Base-by-base conservation (phyloP, 2,113 vertebrate genomes). In the Orientallactaga bullata region DNA sequence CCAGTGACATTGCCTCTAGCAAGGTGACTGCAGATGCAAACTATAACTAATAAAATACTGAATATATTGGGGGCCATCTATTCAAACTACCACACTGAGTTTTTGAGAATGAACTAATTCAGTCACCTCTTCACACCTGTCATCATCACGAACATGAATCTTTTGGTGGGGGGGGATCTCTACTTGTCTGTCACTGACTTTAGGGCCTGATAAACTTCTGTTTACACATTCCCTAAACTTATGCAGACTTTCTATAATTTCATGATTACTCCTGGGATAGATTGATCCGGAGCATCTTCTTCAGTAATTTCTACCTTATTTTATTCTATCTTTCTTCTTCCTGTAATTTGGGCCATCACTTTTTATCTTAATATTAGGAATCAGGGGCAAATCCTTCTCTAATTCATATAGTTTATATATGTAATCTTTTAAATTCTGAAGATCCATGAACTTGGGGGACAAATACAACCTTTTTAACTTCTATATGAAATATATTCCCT, bases 281-380 rank as follows among this genome's bases (percentile, higher is more conserved):
- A 74, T 3, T 58, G 66, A 76, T 32, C 30, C 21, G 58, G 55
- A 55, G 55, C 55, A 16, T 55, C 3, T 73, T 17, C 2, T 32
- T 76, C n/a, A 32, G 13, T 66, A 86, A 47, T 6, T 51, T 72
- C 90, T 20, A n/a, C 12, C 60, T 93, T 69, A 13, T 55, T 55
- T 55, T 55, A 55, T 55, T 85, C 5, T n/a, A 39, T 77, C 32
- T 88, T 90, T 71, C 13, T 63, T 79, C 35, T 91, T 18, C 7
- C 55, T 55, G 10, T 71, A 66, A 5, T 66, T 85, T 37, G 24
- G 60, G 9, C 71, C 21, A 32, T 87, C 16, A 72, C 71, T 21
- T 88, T 95, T 78, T 87, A 86, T 72, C 69, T 77, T 68, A 55
- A 35, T 12, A 51, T 71, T 85, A 85, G 4, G 47, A 23, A 37